Evolutionary conservation across 92 coral and sea anemone genomes (phyloP).

Genomic region (Plumapathes pennacea): DNA sequence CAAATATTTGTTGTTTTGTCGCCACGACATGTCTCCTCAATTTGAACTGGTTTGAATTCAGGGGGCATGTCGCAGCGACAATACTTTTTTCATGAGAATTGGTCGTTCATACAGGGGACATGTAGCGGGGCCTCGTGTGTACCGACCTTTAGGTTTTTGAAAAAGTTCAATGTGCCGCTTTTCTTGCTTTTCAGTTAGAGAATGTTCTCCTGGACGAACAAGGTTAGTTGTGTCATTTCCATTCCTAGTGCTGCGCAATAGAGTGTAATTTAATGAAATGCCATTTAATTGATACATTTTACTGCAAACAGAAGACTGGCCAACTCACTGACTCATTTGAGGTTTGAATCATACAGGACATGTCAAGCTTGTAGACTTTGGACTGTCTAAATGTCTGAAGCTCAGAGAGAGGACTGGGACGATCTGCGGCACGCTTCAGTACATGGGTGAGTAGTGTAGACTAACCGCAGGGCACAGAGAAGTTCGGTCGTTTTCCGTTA

Average conservation of each 20-base stretch:
- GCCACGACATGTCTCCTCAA: too few species aligned
- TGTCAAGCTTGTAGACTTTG: slow-evolving; percentile 87
- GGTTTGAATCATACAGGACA: slow-evolving; percentile 47
- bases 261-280: not conserved
- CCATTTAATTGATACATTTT: too few species aligned
- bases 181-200: slow-evolving; percentile 69
- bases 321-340: not conserved
- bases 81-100: too few species aligned
- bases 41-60: too few species aligned
- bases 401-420: slow-evolving; percentile 70
- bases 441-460: slow-evolving; percentile 84
- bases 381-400: slow-evolving; percentile 75
- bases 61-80: too few species aligned
- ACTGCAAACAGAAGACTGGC: not conserved
- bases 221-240: slow-evolving; percentile 37
- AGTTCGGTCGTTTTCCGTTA: too few species aligned
- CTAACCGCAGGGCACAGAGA: too few species aligned
- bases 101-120: too few species aligned
- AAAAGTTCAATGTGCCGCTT: too few species aligned
- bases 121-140: too few species aligned
- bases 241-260: not conserved
- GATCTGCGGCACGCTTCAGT: slow-evolving; percentile 90
- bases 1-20: too few species aligned
- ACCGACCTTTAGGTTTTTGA: too few species aligned
- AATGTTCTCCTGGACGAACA: slow-evolving; percentile 74